phyloP scores from a whole-genome alignment of 2,113 vertebrate species.

The Gymnogyps californianus region DNA sequence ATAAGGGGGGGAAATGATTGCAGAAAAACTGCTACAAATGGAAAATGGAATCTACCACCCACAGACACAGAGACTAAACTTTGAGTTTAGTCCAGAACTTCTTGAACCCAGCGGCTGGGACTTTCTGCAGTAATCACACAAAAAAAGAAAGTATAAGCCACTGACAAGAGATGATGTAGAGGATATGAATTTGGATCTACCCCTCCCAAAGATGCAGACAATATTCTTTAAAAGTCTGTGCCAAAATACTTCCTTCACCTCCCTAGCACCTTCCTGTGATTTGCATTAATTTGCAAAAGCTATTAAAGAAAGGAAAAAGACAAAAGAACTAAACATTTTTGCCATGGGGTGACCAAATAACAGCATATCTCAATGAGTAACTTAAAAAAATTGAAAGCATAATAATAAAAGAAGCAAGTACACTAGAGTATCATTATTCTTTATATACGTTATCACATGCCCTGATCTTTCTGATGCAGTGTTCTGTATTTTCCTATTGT shows the following conservation, averaged over 20 bases:
- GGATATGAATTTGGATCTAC: background rate
- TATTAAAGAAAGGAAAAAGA: background rate
- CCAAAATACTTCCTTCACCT: background rate
- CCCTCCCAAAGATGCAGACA: background rate
- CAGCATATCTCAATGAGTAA: background rate
- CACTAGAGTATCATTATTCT: background rate
- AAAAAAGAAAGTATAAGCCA: background rate
- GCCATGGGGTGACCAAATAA: background rate
- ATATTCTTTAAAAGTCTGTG: background rate
- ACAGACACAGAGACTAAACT: background rate
- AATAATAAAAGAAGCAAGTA: background rate
- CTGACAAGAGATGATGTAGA: background rate
- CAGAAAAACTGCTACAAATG: background rate
- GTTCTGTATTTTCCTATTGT: background rate
- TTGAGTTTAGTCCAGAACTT: background rate
- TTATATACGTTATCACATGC: background rate
- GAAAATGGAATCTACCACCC: background rate
- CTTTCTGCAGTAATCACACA: background rate
- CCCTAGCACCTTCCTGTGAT: background rate
- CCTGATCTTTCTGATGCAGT: background rate
- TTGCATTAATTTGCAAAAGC: background rate
- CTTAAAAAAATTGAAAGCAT: background rate
- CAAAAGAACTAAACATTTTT: background rate
- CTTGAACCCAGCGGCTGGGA: rapidly evolving
- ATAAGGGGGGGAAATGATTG: background rate